These are phyloP conservation scores for Typhlomys cinereus DNA, from an alignment of 2,113 vertebrate genomes.

Conservation along the genomic window DNA sequence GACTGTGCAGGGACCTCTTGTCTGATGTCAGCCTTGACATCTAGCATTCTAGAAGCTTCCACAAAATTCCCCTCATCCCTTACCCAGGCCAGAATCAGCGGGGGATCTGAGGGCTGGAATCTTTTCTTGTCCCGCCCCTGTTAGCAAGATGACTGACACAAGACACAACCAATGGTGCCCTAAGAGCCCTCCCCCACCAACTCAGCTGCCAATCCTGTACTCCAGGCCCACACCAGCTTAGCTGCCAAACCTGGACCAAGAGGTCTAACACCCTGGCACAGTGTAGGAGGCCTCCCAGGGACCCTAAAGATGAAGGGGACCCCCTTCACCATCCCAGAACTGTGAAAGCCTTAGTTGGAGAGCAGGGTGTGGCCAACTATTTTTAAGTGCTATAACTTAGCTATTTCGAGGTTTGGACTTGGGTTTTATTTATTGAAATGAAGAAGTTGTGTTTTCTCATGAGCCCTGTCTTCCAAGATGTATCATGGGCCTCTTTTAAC, in stretches of 20 bases:
- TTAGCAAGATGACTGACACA: not conserved
- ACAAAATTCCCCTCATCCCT: not conserved
- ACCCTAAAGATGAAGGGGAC: too few relatives aligned
- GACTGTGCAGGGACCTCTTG: accelerated
- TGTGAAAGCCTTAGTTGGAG: not conserved
- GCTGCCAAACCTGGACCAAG: not conserved
- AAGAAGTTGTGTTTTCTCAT: slow-evolving; percentile 64
- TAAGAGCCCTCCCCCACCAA: accelerated
- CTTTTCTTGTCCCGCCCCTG: not conserved
- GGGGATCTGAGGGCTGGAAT: not conserved
- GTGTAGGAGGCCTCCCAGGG: not conserved
- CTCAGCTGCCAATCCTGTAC: not conserved
- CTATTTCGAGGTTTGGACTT: slow-evolving; percentile 53
- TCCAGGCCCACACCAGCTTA: accelerated
- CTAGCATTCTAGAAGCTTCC: not conserved
- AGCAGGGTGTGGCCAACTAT: not conserved
- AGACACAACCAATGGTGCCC: not conserved
- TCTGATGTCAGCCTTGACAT: not conserved
- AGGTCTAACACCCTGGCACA: not conserved
- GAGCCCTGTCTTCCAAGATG: slow-evolving; percentile 54
- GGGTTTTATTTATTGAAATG: slow-evolving; percentile 60
- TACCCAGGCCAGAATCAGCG: accelerated
- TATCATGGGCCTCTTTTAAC: not conserved
- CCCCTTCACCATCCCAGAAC: not conserved
- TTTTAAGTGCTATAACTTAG: slow-evolving; percentile 31